phyloP scores from a whole-genome alignment of 2,113 vertebrate genomes.

The Psittacara wagleri region DNA sequence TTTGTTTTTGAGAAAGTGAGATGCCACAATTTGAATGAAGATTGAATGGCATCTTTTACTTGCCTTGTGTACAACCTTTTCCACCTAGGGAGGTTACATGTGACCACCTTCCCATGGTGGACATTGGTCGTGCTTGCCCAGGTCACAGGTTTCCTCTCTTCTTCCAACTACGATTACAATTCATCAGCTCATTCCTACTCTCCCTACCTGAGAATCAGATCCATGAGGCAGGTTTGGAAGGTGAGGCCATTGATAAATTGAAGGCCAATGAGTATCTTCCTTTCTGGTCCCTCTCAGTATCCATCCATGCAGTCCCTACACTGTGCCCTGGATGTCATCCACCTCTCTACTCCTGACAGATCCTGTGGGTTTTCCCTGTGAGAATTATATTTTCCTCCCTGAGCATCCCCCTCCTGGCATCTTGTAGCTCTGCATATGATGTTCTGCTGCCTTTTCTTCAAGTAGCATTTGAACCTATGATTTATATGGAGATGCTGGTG shows the following conservation, averaged over 20 bases:
- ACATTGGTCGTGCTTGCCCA: neutral
- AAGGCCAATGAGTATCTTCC: neutral
- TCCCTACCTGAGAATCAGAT: neutral
- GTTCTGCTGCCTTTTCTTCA: neutral
- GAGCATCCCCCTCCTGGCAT: neutral
- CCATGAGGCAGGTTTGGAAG: neutral
- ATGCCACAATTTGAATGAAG: neutral
- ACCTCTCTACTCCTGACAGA: neutral
- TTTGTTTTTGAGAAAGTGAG: neutral
- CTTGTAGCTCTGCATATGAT: neutral
- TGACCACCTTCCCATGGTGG: neutral
- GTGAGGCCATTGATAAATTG: rapidly evolving
- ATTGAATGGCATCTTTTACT: neutral
- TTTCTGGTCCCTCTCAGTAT: neutral
- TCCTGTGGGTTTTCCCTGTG: neutral
- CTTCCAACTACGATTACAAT: neutral
- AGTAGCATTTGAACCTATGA: neutral
- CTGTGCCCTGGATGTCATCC: rapidly evolving
- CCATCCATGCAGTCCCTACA: neutral
- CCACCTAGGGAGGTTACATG: neutral
- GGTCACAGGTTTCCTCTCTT: neutral
- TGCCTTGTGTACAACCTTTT: rapidly evolving
- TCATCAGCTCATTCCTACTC: neutral
- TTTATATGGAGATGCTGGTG: neutral
- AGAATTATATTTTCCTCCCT: neutral